Base-by-base conservation (phyloP, 1,140 invertebrate species). In the Portunus trituberculatus region DNA sequence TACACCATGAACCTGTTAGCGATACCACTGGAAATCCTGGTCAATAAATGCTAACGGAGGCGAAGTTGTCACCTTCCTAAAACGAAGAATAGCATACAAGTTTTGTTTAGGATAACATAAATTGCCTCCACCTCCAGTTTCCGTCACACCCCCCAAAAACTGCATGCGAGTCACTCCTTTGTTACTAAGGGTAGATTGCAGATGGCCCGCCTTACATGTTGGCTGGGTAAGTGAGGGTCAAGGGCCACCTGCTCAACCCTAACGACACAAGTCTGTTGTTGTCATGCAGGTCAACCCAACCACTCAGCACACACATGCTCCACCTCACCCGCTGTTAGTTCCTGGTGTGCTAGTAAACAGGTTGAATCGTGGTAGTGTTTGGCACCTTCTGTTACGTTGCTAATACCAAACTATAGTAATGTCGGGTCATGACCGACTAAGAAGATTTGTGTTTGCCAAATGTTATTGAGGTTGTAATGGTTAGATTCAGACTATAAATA, bases 261-360 rank as follows among this genome's bases (percentile, higher is more conserved):
- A 28, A 28, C 89, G n/a, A 46, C 46, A 59, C 89, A 28, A 29
- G 29, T 46, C 46, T 59, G 46, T 46, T 59, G 46, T 28, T 29
- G n/a, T 59, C 46, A 48, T 20, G 46, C 45, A 48, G 3, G 3
- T 29, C 4, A 28, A 32, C 31, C 86, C 39, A 46, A 8, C 7
- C 87, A 39, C 87, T 10, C 87, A 6, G 4, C 87, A 39, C 87
- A 16, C 87, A 89, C 87, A 45, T 89, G 32, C 87, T 46, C 39
- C 87, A 39, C 87, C 87, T 28, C 31, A 89, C 87, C 39, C 31
- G 39, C 32, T 76, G 67, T 76, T 76, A 76, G 67, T 76, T 76
- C 67, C 67, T 76, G 67, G 67, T 76, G 67, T 76, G 67, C 67
- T 76, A 76, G 67, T 76, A 76, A 76, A 76, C 67, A n/a, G 67